Evolutionary conservation across 2,113 vertebrate species (phyloP).

Genomic region (Carassius auratus): DNA sequence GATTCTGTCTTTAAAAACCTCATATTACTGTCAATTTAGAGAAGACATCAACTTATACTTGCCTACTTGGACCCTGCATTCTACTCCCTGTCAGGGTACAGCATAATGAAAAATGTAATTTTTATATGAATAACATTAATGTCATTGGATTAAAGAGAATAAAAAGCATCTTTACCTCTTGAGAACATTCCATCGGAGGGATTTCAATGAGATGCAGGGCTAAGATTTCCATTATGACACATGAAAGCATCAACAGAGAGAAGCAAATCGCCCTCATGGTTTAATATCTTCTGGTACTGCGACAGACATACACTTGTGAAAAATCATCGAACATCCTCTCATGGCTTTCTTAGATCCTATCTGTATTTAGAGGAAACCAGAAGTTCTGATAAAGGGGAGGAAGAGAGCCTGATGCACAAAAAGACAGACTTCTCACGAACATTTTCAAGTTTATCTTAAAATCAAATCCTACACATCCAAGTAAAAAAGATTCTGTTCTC

Average conservation of each 20-base stretch:
- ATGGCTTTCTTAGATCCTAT: not conserved
- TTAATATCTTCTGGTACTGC: not conserved
- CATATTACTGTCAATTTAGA: not conserved
- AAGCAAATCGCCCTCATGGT: not conserved
- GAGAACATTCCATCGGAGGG: constrained; percentile 58
- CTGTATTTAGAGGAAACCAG: constrained; percentile 44
- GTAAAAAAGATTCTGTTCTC: not conserved
- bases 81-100: constrained; percentile 49
- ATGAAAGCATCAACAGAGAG: constrained; percentile 31
- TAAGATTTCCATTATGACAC: constrained; percentile 1
- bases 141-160: not conserved
- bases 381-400: constrained; percentile 29
- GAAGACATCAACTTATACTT: constrained; percentile 56
- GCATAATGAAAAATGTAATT: too few species aligned
- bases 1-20: not conserved
- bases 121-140: not conserved
- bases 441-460: not conserved
- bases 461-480: not conserved
- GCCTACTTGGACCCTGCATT: constrained; percentile 62
- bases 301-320: not conserved
- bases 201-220: constrained; percentile 58
- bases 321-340: not conserved
- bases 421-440: not conserved
- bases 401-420: not conserved
- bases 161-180: constrained; percentile 58